Base-by-base conservation (phyloP, 1,140 invertebrate genomes). In the Linepithema humile region DNA sequence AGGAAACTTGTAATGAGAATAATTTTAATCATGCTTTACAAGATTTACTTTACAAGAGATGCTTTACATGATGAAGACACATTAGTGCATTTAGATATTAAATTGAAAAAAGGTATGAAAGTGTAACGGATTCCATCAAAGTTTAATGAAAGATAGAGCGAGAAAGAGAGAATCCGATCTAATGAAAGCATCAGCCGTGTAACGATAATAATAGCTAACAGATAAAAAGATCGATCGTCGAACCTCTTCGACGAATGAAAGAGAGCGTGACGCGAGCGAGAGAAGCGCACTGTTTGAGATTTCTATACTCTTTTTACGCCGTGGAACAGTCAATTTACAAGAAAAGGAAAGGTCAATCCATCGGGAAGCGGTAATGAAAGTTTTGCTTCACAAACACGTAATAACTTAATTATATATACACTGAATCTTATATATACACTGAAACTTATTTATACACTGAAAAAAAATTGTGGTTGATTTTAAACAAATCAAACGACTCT, bases 211-310 rank as follows among this genome's bases (percentile, higher is more conserved):
- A 40, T 43, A 32, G 48, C 32, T 55, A 40, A 45, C 26, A 67
- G 75, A 40, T 40, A 50, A 62, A 64, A 64, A 55, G 57, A 77
- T 64, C 35, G 70, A 48, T 60, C 43, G 23, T 74, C 26, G 10
- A 53, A 64, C 55, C 15, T 77, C 73, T 65, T 64, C 12, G 40
- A 75, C 0, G 35, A 80, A 26, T 29, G 64, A 69, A 80, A 4
- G 50, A 70, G 75, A 80, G 75, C 64, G 64, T 80, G 38, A 70
- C 75, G 75, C 38, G 26, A 77, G 45, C n/a, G n/a, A 9, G 55
- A 59, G 45, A 80, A 80, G 29, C 20, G 23, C 15, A 53, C 23
- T 67, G 17, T 7, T n/a, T n/a, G 12, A 29, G 62, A 12, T 40
- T 53, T 69, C 17, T 26, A 69, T 70, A 32, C 40, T 62, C 12